Percentiles rank a stretch among this genome's conserved stretches.
Evolutionary conservation across 1,140 invertebrate genomes (phyloP).

Genomic region (Microvelia longipes): DNA sequence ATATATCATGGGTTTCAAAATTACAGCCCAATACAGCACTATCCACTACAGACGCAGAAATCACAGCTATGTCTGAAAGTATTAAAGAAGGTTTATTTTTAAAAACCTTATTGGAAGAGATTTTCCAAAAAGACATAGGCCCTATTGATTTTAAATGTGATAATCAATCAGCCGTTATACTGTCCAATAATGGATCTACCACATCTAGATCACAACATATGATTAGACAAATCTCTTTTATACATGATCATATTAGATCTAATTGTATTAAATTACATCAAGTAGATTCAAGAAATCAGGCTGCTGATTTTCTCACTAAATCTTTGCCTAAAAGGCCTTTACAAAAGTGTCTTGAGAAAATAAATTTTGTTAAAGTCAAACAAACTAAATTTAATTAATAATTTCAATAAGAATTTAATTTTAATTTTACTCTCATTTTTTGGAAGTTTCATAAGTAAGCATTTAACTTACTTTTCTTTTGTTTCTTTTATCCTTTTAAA

Average conservation of each 20-base stretch:
- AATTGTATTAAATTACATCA: neutral
- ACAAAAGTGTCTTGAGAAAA: neutral
- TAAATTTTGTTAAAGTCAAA: neutral
- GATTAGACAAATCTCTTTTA: neutral
- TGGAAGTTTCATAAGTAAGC: too few species aligned
- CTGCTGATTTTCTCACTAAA: neutral
- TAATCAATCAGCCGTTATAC: neutral
- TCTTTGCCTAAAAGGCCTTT: neutral
- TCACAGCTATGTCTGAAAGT: neutral
- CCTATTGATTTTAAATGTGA: too few species aligned
- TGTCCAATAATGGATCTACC: neutral
- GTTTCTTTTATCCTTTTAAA: too few species aligned
- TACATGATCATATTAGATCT: neutral
- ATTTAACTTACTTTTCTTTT: too few species aligned
- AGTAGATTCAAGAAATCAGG: neutral
- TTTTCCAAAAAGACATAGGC: neutral
- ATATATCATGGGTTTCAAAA: neutral
- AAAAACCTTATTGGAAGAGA: neutral
- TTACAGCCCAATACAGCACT: neutral
- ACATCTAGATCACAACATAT: neutral
- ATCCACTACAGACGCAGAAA: neutral
- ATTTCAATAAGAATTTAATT: too few species aligned
- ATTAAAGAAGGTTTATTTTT: neutral
- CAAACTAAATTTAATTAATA: neutral
- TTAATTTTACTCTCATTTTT: too few species aligned